Conservation (phyloP, 2,797 vertebrate species). For the Ptychadena robeensis region DNA sequence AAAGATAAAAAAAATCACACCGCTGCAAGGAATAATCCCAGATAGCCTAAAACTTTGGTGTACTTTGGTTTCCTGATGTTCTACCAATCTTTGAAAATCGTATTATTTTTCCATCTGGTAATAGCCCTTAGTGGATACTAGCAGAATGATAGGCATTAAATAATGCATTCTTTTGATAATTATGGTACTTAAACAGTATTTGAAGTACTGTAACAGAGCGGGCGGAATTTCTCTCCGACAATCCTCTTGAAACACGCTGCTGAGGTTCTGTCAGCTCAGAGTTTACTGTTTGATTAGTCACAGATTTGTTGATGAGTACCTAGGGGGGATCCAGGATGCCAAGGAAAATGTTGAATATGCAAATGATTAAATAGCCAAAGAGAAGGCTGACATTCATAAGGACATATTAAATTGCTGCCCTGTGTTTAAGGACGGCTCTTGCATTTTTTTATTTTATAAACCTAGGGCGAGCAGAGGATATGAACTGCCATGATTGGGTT, state of each 20-base stretch:
- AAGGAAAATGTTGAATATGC: neutral
- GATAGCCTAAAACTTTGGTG: neutral
- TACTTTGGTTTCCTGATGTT: neutral
- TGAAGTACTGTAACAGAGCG: neutral
- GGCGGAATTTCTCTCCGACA: neutral
- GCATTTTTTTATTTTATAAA: too few species aligned
- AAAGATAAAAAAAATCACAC: neutral
- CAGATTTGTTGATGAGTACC: slow-evolving; percentile 1
- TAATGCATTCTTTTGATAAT: slow-evolving; percentile 8
- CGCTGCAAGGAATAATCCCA: neutral
- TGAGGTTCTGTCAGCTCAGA: neutral
- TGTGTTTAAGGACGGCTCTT: neutral
- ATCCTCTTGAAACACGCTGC: neutral
- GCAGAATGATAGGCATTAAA: neutral
- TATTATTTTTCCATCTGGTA: neutral
- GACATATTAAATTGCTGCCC: neutral
- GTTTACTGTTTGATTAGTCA: slow-evolving; percentile 10
- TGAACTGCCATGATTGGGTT: neutral
- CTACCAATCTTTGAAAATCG: neutral
- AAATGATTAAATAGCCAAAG: neutral
- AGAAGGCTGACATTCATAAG: neutral
- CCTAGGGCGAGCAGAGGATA: neutral
- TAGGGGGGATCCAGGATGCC: neutral
- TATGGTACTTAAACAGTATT: slow-evolving; percentile 4
- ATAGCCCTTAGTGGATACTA: neutral